phyloP scores from a whole-genome alignment of 2,113 vertebrate genomes.

The Neopipo cinnamomea region DNA sequence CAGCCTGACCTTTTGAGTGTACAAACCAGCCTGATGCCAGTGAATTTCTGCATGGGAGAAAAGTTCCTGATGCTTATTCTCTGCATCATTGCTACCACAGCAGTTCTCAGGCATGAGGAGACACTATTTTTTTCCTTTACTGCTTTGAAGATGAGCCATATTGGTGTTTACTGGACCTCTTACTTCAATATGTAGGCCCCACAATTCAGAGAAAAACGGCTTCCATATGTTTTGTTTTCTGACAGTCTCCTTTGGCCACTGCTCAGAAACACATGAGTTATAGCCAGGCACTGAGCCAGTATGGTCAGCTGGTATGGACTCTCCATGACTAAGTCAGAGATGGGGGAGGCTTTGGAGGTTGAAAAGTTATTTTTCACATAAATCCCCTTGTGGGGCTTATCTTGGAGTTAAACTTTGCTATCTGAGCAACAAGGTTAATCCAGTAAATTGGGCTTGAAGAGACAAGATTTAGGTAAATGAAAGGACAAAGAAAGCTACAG shows the following conservation, averaged over 20 bases:
- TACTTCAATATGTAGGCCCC: background rate
- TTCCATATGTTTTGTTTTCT: slow-evolving; percentile 26
- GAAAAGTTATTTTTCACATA: background rate
- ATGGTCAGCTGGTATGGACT: background rate
- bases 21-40: background rate
- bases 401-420: background rate
- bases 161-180: background rate
- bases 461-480: slow-evolving; percentile 3
- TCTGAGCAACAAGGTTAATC: slow-evolving; percentile 20
- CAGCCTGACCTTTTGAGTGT: background rate
- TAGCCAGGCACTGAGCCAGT: slow-evolving; percentile 6
- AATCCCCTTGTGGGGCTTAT: background rate
- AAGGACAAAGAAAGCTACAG: background rate
- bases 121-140: background rate
- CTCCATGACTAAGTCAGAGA: background rate
- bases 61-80: background rate
- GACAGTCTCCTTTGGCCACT: slow-evolving; percentile 3
- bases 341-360: background rate
- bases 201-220: background rate
- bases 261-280: background rate
- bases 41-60: background rate
- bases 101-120: background rate
- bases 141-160: background rate
- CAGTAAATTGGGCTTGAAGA: background rate
- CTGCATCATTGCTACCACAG: background rate